Evolutionary conservation across 2,113 vertebrate species (phyloP).

Genomic region (Thryonomys swinderianus): DNA sequence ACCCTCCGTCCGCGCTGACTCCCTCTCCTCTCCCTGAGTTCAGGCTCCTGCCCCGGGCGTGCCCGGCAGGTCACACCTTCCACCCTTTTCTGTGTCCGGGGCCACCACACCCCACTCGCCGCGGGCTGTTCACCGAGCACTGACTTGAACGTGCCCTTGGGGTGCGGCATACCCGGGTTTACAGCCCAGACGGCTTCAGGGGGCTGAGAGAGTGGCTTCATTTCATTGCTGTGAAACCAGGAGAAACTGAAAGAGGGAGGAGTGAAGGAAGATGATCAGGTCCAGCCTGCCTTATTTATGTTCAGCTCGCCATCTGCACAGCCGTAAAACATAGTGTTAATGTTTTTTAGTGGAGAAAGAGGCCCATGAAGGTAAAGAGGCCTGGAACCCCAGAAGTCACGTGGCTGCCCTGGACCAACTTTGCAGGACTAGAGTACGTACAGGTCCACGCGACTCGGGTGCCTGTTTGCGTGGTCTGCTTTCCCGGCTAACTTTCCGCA

Average conservation of each 20-base stretch:
- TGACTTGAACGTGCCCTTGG: not conserved
- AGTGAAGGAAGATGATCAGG: not conserved
- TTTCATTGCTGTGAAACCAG: slow-evolving; percentile 20
- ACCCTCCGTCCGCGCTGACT: rapidly evolving
- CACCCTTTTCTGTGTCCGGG: not conserved
- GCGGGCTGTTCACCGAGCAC: not conserved
- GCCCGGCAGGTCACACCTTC: not conserved
- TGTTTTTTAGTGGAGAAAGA: not conserved
- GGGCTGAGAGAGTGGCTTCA: not conserved
- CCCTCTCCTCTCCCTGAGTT: not conserved
- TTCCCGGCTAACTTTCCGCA: slow-evolving; percentile 51
- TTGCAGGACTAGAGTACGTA: not conserved
- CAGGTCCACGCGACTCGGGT: not conserved
- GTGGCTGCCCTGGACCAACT: not conserved
- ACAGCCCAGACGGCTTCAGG: not conserved
- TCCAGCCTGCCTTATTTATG: not conserved
- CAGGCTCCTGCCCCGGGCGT: not conserved
- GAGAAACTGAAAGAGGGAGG: not conserved
- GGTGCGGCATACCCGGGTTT: not conserved
- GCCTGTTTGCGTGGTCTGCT: slow-evolving; percentile 7
- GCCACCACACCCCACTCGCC: not conserved
- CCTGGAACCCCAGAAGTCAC: not conserved
- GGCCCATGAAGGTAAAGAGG: not conserved
- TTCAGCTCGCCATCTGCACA: not conserved
- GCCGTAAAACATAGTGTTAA: not conserved